phyloP scores from a whole-genome alignment of 2,113 vertebrate genomes.

The Monarcha castaneiventris region DNA sequence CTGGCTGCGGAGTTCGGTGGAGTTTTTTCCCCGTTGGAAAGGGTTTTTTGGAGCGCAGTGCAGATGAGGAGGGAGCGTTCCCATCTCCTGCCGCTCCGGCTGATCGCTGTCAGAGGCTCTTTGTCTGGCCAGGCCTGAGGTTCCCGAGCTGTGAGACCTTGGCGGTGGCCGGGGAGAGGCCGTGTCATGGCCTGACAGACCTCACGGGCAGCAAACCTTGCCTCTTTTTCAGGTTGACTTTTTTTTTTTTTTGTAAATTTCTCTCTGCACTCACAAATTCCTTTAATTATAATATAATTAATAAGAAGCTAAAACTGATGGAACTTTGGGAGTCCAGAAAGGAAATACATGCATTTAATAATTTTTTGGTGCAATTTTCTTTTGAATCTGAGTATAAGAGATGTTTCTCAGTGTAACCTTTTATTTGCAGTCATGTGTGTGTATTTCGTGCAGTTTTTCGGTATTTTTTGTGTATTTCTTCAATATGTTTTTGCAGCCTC shows the following conservation, averaged over 20 bases:
- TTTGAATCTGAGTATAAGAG: neutral
- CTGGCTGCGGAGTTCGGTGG: neutral
- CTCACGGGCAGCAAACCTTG: neutral
- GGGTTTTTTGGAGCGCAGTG: neutral
- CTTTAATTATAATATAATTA: neutral
- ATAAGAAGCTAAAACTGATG: neutral
- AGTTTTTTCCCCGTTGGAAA: neutral
- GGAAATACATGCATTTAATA: neutral
- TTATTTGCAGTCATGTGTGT: neutral
- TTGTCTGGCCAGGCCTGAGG: constrained; percentile 24
- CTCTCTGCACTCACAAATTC: neutral
- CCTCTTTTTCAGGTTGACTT: neutral
- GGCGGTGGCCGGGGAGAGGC: neutral
- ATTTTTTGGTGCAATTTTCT: neutral
- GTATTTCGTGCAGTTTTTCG: neutral
- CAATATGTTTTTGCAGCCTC: neutral
- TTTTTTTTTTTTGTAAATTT: neutral
- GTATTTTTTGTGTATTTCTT: neutral
- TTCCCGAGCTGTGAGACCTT: neutral
- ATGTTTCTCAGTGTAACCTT: neutral
- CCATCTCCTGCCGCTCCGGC: neutral
- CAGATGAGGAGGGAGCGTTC: neutral
- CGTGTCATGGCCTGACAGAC: neutral
- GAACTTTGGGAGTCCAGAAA: neutral
- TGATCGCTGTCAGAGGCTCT: constrained; percentile 12